Percentiles rank a stretch among this genome's conserved stretches.
Evolutionary conservation across 2,113 vertebrate genomes (phyloP).

Genomic region (Tenebrosternarchus preto): DNA sequence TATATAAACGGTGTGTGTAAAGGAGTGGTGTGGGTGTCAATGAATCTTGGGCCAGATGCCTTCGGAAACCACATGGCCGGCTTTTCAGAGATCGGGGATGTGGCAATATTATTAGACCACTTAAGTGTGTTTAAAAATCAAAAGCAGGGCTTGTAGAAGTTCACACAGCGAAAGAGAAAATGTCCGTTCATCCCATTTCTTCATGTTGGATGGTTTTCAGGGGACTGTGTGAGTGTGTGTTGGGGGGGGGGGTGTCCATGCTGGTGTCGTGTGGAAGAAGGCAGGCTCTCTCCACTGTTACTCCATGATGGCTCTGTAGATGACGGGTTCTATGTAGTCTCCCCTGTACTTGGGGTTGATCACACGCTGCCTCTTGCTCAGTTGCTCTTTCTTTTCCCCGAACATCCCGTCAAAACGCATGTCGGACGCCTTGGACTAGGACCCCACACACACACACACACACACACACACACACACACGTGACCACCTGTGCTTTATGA

Average conservation of each 20-base stretch:
- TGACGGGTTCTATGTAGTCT: conserved; percentile 97
- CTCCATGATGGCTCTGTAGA: conserved; percentile 99
- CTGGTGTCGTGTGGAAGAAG: conserved; percentile 61
- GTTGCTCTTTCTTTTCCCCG: conserved; percentile 91
- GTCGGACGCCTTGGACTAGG: conserved; percentile 93
- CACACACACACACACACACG: background rate
- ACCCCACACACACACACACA: background rate
- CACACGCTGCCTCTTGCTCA: conserved; percentile 94
- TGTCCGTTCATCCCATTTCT: too few relatives aligned
- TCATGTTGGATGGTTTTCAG: background rate
- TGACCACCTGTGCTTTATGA: too few relatives aligned
- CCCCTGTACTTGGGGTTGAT: conserved; percentile 97
- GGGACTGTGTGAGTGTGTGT: background rate
- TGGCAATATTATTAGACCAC: conserved; percentile 2
- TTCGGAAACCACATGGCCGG: background rate
- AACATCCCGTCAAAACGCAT: conserved; percentile 99
- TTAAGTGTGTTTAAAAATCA: conserved; percentile 3
- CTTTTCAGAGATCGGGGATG: background rate
- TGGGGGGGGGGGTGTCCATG: conserved; percentile 52
- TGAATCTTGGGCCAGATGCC: background rate
- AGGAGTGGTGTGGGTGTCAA: background rate
- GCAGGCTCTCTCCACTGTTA: too few relatives aligned
- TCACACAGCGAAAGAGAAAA: background rate
- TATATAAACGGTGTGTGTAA: background rate
- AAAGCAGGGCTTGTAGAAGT: background rate